Base-by-base conservation (phyloP, 2,113 vertebrate species). In the Semnornis frantzii region DNA sequence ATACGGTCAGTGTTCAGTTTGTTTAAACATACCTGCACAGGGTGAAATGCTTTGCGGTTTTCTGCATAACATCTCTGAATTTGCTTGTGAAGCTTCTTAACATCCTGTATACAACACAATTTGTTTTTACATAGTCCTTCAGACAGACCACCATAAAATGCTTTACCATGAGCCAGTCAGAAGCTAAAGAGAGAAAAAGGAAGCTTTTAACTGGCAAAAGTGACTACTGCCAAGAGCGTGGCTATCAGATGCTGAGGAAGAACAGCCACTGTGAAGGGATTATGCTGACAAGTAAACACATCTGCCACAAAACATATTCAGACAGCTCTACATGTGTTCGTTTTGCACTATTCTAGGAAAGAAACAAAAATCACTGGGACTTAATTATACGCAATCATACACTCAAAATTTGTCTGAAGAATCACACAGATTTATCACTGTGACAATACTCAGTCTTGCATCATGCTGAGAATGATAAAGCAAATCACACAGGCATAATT, bases 51-150 rank as follows among this genome's bases (percentile, higher is more conserved):
- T 60, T 99, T 98, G 85, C 99, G 98, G 95, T 99, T 99, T 96
- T 99, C 99, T 72, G 99, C 98, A 0, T 99, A 99, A 94, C 99
- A 99, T 66, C 99, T 98, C 96, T 99, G 98, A 96, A 99, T 99
- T 97, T 99, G 99, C 94, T 99, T 99, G 97, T 99, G 99, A 82
- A 99, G 99, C 95, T 99, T 99, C 95, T 98, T 98, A 39, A 99
- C 98, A 68, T 99, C 99, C 99, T 99, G 96, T 16, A 89, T 79
- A 87, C 42, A 97, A 97, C 69, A 96, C 57, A 97, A 91, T 94
- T 94, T 95, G 87, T 70, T 73, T 94, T 94, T 94, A 96, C 91
- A 95, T 42, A 89, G 66, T 86, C 91, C 76, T 95, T 94, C 87
- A 89, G 60, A 97, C 46, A 96, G 73, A 97, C 46, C 91, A 93